A percentile compares a stretch with the other conserved stretches of the same genome.
These are phyloP conservation scores for Hydropsyche betteni DNA, from an alignment of 2,888 invertebrate genomes.

Conservation along the genomic window DNA sequence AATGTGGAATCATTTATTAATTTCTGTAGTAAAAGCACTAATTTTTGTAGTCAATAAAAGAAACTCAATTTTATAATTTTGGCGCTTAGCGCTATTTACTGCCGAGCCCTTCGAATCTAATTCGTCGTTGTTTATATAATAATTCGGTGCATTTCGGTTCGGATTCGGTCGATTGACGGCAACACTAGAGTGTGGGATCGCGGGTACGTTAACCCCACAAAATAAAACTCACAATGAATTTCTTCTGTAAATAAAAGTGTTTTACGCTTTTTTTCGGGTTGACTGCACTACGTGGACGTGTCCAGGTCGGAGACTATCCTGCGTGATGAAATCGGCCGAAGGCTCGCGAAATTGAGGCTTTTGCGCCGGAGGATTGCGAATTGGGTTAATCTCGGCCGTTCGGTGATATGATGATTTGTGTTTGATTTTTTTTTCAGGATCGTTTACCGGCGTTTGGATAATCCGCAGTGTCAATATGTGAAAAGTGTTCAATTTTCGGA, in stretches of 20 bases:
- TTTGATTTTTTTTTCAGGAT: background rate
- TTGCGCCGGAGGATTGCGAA: background rate
- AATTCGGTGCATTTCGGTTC: slow-evolving; percentile 3
- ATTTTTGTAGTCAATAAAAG: too few species aligned
- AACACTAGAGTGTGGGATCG: slow-evolving; percentile 21
- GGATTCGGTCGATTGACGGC: slow-evolving; percentile 14
- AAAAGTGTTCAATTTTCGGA: background rate
- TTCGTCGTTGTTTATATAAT: background rate
- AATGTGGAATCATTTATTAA: too few species aligned
- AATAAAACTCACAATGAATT: slow-evolving; percentile 45
- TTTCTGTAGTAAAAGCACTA: too few species aligned
- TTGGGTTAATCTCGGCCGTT: background rate
- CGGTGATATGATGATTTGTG: background rate
- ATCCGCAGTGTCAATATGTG: background rate
- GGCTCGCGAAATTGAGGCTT: too few species aligned
- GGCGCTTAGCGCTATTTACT: too few species aligned
- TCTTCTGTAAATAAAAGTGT: slow-evolving; percentile 37
- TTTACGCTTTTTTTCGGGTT: slow-evolving; percentile 18
- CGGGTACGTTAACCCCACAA: slow-evolving; percentile 40
- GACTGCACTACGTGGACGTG: slow-evolving; percentile 14
- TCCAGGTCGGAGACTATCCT: background rate
- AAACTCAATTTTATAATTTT: too few species aligned
- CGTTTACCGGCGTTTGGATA: background rate
- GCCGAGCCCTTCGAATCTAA: too few species aligned
- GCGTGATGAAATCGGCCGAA: too few species aligned